A percentile compares a stretch with the other conserved stretches of the same genome.
phyloP scores from a whole-genome alignment of 2,113 vertebrate species.

The Xerus inauris region DNA sequence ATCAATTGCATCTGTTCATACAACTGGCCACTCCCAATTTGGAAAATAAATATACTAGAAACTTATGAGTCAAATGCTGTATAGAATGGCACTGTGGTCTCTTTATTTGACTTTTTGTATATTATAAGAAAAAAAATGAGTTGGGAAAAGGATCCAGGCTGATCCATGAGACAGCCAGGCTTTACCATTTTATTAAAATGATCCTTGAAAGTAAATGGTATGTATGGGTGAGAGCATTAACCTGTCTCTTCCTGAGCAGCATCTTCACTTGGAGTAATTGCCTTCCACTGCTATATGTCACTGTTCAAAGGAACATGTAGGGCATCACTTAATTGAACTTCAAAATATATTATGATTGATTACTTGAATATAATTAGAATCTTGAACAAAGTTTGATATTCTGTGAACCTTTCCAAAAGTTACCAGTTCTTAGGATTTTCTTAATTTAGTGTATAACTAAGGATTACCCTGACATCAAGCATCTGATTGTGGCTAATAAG shows the following conservation, averaged over 20 bases:
- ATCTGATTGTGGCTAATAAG: background rate
- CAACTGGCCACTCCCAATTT: background rate
- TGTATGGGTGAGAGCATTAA: background rate
- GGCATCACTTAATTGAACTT: background rate
- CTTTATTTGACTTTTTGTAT: background rate
- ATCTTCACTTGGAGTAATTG: background rate
- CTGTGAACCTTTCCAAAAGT: constrained; percentile 27
- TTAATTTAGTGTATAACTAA: background rate
- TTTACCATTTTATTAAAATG: background rate
- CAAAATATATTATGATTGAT: background rate
- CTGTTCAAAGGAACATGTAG: background rate
- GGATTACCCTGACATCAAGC: background rate
- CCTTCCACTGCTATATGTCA: background rate
- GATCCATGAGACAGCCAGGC: background rate
- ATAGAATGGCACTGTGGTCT: background rate
- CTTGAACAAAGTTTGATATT: background rate
- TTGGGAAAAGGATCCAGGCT: background rate
- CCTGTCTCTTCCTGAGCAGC: background rate
- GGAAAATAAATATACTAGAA: background rate
- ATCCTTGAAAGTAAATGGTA: background rate
- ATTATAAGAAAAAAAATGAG: background rate
- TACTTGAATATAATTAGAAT: background rate
- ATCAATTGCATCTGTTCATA: background rate
- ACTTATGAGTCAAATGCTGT: background rate
- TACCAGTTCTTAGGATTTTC: background rate